Evolutionary conservation across 2,113 vertebrate genomes (phyloP).

Genomic region (Cololabis saira): DNA sequence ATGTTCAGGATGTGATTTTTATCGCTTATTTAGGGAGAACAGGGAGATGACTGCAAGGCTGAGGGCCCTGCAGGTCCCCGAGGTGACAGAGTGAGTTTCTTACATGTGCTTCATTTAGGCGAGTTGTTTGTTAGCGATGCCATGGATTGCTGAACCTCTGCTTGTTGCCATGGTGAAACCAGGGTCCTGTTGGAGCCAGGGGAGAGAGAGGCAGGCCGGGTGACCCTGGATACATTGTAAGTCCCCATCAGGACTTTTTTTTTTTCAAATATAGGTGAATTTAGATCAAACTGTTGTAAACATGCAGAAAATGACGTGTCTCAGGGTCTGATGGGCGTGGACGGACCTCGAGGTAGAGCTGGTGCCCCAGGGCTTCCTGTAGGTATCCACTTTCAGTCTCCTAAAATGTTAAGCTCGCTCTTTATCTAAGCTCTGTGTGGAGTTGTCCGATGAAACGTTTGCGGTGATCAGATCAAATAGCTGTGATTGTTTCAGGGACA

Average conservation of each 20-base stretch:
- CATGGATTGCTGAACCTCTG: slow-evolving; percentile 9
- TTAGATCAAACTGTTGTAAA: neutral
- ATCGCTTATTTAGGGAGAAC: slow-evolving; percentile 86
- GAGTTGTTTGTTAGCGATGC: neutral
- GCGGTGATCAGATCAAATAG: slow-evolving; percentile 16
- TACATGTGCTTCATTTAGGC: neutral
- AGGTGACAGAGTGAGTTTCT: slow-evolving; percentile 93
- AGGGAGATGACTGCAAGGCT: slow-evolving; percentile 90
- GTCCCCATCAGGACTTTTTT: slow-evolving; percentile 40
- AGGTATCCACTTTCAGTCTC: slow-evolving; percentile 73
- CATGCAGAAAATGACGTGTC: slow-evolving; percentile 8
- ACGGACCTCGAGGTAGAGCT: slow-evolving; percentile 88
- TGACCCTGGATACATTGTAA: slow-evolving; percentile 90
- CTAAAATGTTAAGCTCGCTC: neutral
- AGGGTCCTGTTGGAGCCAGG: slow-evolving; percentile 89
- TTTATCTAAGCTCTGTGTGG: neutral
- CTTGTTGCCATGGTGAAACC: slow-evolving; percentile 26
- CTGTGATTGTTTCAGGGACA: slow-evolving; percentile 84
- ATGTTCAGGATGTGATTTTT: slow-evolving; percentile 4
- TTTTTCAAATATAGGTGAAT: too few relatives aligned
- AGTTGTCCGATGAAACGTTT: neutral
- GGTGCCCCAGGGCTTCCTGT: slow-evolving; percentile 92
- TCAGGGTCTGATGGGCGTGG: slow-evolving; percentile 89
- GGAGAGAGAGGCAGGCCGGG: slow-evolving; percentile 91
- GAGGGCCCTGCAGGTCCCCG: slow-evolving; percentile 91